Evolutionary conservation across 2,113 vertebrate species (phyloP).

Genomic region (Chamaea fasciata): DNA sequence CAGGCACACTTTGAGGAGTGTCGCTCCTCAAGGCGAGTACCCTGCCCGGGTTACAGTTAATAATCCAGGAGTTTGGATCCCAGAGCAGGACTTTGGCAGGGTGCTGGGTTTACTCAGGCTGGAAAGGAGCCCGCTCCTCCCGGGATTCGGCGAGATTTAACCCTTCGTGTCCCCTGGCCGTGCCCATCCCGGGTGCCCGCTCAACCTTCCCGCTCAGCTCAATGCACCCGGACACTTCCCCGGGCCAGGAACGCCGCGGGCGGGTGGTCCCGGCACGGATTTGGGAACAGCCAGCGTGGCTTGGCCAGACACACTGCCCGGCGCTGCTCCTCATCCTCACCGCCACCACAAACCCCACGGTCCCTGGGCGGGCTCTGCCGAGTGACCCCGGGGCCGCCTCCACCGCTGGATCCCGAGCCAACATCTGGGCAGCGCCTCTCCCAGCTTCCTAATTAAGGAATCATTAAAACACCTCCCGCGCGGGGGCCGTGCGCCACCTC

Average conservation of each 20-base stretch:
- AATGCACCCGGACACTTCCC: accelerated
- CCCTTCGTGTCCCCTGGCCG: background rate
- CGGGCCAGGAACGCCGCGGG: accelerated
- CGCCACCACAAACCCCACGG: accelerated
- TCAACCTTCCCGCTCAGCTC: accelerated
- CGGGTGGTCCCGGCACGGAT: background rate
- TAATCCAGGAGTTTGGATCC: background rate
- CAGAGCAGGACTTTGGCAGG: background rate
- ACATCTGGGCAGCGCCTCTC: background rate
- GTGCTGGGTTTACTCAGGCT: background rate
- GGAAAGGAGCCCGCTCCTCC: background rate
- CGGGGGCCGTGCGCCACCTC: background rate
- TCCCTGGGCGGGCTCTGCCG: accelerated
- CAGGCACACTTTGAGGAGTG: accelerated
- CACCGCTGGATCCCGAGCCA: background rate
- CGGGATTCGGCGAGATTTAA: background rate
- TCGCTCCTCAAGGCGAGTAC: accelerated
- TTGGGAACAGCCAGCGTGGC: accelerated
- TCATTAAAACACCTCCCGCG: background rate
- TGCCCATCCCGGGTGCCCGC: no score
- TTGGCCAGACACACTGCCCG: background rate
- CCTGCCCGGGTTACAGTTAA: accelerated
- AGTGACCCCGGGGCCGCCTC: background rate
- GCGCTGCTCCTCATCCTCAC: background rate
- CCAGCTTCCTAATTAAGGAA: background rate